Evolutionary conservation across 2,888 invertebrate species (phyloP).

Genomic region (Merodon equestris): DNA sequence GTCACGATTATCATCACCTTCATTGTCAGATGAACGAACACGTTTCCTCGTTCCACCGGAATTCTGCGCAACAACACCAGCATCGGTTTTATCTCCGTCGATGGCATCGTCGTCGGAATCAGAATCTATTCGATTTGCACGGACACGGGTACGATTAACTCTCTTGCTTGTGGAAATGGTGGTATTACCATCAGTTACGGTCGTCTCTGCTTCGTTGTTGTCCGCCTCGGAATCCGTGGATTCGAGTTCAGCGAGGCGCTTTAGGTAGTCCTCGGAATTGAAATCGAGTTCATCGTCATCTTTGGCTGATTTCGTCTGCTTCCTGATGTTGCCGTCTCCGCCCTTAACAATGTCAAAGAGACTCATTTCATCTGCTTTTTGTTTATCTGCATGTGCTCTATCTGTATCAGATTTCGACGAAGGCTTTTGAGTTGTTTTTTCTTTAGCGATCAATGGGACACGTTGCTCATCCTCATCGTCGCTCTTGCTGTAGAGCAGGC

Average conservation of each 20-base stretch:
- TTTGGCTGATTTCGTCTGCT: background rate
- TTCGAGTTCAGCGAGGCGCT: constrained; percentile 75
- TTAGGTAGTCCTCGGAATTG: constrained; percentile 77
- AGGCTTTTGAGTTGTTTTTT: constrained; percentile 15
- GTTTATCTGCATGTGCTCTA: constrained; percentile 59
- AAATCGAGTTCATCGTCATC: constrained; percentile 74
- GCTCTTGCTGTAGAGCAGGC: constrained; percentile 76
- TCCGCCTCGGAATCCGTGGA: constrained; percentile 70
- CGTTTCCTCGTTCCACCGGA: constrained; percentile 28
- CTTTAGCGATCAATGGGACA: constrained; percentile 58
- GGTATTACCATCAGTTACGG: constrained; percentile 69
- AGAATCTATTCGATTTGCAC: constrained; percentile 77
- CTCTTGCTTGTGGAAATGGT: constrained; percentile 20
- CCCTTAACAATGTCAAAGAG: constrained; percentile 72
- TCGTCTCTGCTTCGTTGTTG: constrained; percentile 67
- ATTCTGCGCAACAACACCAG: background rate
- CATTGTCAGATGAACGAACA: constrained; percentile 43
- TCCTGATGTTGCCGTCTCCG: constrained; percentile 67
- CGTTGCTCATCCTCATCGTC: constrained; percentile 76
- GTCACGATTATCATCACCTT: constrained; percentile 26
- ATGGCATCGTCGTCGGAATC: constrained; percentile 72
- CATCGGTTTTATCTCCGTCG: constrained; percentile 13
- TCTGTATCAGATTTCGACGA: constrained; percentile 25
- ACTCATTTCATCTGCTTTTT: constrained; percentile 72
- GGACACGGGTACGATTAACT: constrained; percentile 72